Evolutionary conservation across 1,140 invertebrate genomes (phyloP).

Genomic region (Drosophila biarmipes): DNA sequence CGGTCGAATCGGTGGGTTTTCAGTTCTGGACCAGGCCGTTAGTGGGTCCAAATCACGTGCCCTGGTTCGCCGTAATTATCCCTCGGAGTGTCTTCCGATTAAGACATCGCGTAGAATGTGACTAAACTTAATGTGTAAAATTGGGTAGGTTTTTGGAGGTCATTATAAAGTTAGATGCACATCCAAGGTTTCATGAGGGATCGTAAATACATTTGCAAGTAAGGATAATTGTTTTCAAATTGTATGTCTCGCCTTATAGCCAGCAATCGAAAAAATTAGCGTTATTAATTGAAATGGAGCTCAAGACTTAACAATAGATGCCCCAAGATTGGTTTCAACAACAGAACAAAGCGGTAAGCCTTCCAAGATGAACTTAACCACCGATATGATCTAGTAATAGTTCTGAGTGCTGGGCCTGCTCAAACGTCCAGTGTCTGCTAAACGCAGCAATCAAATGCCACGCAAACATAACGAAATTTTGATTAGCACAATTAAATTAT

Average conservation of each 20-base stretch:
- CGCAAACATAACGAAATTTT: slow-evolving; percentile 66
- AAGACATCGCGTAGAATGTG: slow-evolving; percentile 64
- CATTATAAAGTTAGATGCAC: background rate
- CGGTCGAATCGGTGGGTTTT: slow-evolving; percentile 39
- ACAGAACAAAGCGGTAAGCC: background rate
- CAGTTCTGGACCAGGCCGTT: slow-evolving; percentile 8
- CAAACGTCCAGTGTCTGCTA: slow-evolving; percentile 38
- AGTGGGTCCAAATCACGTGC: slow-evolving; percentile 76
- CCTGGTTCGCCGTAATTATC: slow-evolving; percentile 69
- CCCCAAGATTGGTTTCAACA: slow-evolving; percentile 8
- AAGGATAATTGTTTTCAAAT: background rate
- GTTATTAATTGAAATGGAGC: background rate
- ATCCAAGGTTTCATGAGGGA: too few species aligned
- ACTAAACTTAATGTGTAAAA: slow-evolving; percentile 69
- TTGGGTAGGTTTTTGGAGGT: slow-evolving; percentile 15
- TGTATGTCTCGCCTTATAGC: background rate
- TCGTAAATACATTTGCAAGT: too few species aligned
- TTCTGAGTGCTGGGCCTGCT: slow-evolving; percentile 6
- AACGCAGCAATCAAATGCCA: slow-evolving; percentile 68
- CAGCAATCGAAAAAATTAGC: background rate
- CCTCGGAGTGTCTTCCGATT: slow-evolving; percentile 71
- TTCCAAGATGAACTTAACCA: background rate
- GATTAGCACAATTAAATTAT: slow-evolving; percentile 79
- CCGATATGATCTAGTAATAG: slow-evolving; percentile 19
- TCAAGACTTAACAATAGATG: slow-evolving; percentile 6